phyloP scores from a whole-genome alignment of 2,797 vertebrate species.

The Sebastiscus albofasciatus region DNA sequence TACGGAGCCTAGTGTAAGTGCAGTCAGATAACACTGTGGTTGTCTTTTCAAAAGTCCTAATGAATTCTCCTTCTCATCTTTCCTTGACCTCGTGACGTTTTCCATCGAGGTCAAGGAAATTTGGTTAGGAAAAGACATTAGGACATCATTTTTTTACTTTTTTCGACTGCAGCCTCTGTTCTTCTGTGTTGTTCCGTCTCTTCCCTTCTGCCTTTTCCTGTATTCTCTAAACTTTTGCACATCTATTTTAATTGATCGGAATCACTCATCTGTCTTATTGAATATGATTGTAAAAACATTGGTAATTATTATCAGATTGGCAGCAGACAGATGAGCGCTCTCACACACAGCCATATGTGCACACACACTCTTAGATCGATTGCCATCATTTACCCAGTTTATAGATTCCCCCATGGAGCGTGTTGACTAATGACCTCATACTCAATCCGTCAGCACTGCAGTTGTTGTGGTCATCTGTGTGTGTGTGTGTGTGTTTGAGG shows the following conservation, averaged over 20 bases:
- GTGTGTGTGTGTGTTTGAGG: background rate
- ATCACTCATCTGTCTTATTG: background rate
- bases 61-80: too few relatives aligned
- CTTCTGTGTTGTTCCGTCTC: too few relatives aligned
- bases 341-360: background rate
- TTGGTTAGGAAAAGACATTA: too few relatives aligned
- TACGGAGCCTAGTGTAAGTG: too few relatives aligned
- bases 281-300: constrained; percentile 17
- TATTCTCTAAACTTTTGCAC: background rate
- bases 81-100: too few relatives aligned
- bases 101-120: too few relatives aligned
- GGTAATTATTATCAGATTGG: constrained; percentile 11
- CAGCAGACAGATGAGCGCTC: background rate
- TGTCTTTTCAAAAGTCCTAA: too few relatives aligned
- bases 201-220: too few relatives aligned
- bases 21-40: too few relatives aligned
- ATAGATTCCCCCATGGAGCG: constrained; percentile 29
- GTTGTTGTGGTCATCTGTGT: background rate
- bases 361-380: background rate
- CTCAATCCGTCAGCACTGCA: background rate
- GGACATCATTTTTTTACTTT: too few relatives aligned
- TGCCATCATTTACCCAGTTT: constrained; percentile 21
- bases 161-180: too few relatives aligned
- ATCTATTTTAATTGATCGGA: background rate
- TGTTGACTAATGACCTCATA: constrained; percentile 51